Conservation (phyloP, 2,113 vertebrate genomes). For the Opisthocomus hoazin region DNA sequence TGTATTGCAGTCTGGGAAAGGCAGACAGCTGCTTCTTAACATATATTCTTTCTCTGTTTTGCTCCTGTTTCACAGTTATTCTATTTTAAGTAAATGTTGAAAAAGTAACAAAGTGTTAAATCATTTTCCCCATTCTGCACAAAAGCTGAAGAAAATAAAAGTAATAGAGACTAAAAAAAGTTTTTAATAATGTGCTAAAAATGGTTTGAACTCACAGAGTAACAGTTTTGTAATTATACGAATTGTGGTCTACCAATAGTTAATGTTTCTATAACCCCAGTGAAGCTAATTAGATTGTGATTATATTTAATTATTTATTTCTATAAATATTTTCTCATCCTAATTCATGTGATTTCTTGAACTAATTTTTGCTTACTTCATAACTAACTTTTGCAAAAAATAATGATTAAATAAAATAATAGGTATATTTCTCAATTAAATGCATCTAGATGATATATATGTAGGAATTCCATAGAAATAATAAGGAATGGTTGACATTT, state of each 20-base stretch:
- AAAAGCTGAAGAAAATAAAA: not conserved
- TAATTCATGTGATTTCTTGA: not conserved
- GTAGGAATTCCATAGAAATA: not conserved
- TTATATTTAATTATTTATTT: not conserved
- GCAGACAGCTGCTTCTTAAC: not conserved
- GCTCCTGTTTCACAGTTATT: not conserved
- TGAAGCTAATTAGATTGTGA: not conserved
- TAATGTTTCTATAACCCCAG: not conserved
- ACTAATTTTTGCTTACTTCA: not conserved
- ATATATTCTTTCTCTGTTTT: not conserved
- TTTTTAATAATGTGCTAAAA: not conserved
- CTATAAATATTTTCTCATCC: not conserved
- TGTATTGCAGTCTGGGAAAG: not conserved
- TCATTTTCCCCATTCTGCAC: not conserved
- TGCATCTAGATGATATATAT: not conserved
- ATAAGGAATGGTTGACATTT: not conserved
- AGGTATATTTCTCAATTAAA: not conserved
- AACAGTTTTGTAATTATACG: not conserved
- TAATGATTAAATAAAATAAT: not conserved
- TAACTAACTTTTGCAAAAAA: not conserved
- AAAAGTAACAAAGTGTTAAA: not conserved
- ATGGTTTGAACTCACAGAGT: not conserved
- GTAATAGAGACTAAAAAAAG: not conserved
- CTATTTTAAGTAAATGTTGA: not conserved
- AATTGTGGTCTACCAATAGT: not conserved